phyloP scores from a whole-genome alignment of 2,888 invertebrate genomes.

The Dicranocentrus wangi region DNA sequence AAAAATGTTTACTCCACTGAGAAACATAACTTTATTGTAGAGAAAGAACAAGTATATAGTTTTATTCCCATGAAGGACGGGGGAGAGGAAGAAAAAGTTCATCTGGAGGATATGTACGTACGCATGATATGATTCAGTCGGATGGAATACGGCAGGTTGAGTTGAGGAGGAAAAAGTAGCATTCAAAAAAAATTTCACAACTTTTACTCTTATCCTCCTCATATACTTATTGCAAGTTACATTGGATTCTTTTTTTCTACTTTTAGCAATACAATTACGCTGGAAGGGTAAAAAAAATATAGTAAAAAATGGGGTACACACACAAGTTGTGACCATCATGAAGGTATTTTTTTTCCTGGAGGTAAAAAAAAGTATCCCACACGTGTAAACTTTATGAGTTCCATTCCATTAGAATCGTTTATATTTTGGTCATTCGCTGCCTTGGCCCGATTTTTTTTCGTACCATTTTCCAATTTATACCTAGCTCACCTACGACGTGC shows the following conservation, averaged over 20 bases:
- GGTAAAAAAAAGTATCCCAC: too few species aligned
- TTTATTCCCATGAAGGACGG: constrained; percentile 31
- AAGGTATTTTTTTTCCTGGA: too few species aligned
- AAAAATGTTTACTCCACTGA: constrained; percentile 24
- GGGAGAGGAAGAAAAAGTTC: background rate
- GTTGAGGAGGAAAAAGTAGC: too few species aligned
- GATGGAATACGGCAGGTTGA: too few species aligned
- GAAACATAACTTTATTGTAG: constrained; percentile 9
- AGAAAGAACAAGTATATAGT: constrained; percentile 15
- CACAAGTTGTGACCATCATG: too few species aligned
- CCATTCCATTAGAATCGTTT: too few species aligned
- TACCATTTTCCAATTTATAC: background rate
- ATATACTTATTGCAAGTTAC: background rate
- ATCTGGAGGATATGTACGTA: background rate
- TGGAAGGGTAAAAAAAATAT: background rate
- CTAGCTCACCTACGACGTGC: background rate
- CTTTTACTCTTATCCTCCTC: background rate
- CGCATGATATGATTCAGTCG: too few species aligned
- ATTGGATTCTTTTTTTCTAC: background rate
- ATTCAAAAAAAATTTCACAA: too few species aligned
- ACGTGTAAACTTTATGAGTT: too few species aligned
- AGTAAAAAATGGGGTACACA: too few species aligned
- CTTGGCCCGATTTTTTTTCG: background rate
- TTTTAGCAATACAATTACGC: background rate
- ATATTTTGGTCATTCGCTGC: background rate